phyloP scores from a whole-genome alignment of 1,140 invertebrate genomes.

The Heliconius hermathena region DNA sequence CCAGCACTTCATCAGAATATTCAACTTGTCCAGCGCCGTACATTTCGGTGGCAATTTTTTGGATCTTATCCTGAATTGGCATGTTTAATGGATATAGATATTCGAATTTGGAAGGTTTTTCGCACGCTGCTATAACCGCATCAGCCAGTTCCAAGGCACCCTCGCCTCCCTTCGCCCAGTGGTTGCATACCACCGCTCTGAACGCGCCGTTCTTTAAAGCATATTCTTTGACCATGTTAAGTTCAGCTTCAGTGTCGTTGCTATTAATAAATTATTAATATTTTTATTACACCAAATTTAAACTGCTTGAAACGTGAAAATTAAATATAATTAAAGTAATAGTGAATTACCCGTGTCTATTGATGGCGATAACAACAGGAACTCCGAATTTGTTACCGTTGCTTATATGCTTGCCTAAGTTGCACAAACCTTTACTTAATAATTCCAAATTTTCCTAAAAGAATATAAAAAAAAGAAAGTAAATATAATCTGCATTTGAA shows the following conservation, averaged over 20 bases:
- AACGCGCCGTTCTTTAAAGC: constrained; percentile 90
- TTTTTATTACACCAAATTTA: background rate
- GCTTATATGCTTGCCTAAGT: constrained; percentile 96
- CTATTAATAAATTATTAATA: constrained; percentile 75
- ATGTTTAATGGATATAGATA: constrained; percentile 93
- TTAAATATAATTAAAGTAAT: background rate
- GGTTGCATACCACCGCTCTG: constrained; percentile 92
- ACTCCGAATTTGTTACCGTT: constrained; percentile 95
- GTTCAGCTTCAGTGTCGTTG: constrained; percentile 93
- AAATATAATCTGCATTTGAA: background rate
- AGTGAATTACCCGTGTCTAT: constrained; percentile 88
- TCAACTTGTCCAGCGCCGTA: constrained; percentile 96
- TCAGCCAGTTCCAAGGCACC: constrained; percentile 94
- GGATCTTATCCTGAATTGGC: constrained; percentile 94
- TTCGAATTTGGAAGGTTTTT: constrained; percentile 84
- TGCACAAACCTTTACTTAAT: constrained; percentile 93
- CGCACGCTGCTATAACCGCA: constrained; percentile 91
- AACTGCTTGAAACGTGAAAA: background rate
- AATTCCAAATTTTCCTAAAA: constrained; percentile 93
- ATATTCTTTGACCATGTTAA: constrained; percentile 89
- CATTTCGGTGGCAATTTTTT: constrained; percentile 95
- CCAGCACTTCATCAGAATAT: constrained; percentile 85
- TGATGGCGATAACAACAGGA: constrained; percentile 97
- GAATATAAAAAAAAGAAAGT: constrained; percentile 15
- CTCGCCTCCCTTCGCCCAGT: constrained; percentile 95